Evolutionary conservation across 23 tunicate species (phyloP).

Genomic region (Halocynthia aurantium): DNA sequence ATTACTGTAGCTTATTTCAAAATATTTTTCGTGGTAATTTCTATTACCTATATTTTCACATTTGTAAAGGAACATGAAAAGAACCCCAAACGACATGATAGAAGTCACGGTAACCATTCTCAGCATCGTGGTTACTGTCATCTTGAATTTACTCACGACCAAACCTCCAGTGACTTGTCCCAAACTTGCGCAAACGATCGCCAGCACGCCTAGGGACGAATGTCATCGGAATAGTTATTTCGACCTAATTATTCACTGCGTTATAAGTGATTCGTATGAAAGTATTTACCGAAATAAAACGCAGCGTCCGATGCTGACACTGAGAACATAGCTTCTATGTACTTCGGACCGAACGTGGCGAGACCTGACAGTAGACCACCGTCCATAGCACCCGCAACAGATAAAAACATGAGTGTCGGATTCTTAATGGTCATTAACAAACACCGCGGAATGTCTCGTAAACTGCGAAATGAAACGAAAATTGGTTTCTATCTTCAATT

Average conservation of each 20-base stretch:
- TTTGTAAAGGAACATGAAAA: background rate
- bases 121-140: slow-evolving; percentile 6
- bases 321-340: slow-evolving; percentile 56
- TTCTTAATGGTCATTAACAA: slow-evolving; percentile 38
- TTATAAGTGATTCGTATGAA: background rate
- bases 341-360: slow-evolving; percentile 82
- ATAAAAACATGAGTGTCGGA: slow-evolving; percentile 46
- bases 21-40: no score
- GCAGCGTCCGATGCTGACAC: slow-evolving; percentile 57
- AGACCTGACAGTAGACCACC: slow-evolving; percentile 50
- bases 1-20: no score
- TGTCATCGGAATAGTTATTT: background rate
- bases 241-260: background rate
- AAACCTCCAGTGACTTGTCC: slow-evolving; percentile 51
- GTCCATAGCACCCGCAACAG: slow-evolving; percentile 60
- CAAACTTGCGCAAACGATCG: slow-evolving; percentile 34
- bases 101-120: background rate
- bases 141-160: slow-evolving; percentile 26
- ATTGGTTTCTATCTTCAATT: background rate
- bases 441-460: slow-evolving; percentile 49
- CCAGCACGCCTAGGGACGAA: slow-evolving; percentile 36
- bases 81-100: background rate
- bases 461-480: slow-evolving; percentile 21
- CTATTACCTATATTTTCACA: slow-evolving; percentile 11
- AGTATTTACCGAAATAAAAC: slow-evolving; percentile 41